phyloP scores from a whole-genome alignment of 2,113 vertebrate genomes.

The Apteryx mantelli region DNA sequence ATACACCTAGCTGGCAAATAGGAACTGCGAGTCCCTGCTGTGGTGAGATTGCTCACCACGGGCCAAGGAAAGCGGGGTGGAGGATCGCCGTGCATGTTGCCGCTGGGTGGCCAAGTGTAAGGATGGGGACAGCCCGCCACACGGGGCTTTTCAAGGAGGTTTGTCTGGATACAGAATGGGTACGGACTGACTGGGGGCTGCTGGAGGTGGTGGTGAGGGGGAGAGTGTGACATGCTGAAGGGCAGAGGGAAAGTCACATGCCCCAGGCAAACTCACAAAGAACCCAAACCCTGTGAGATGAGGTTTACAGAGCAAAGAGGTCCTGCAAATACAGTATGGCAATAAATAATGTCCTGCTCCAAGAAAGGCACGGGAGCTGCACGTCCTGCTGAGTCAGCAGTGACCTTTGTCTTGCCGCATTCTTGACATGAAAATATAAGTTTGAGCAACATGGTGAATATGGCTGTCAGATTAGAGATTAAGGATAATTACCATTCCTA shows the following conservation, averaged over 20 bases:
- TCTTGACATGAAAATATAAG: not conserved
- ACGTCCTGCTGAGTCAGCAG: not conserved
- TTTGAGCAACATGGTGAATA: not conserved
- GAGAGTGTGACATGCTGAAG: fast-evolving
- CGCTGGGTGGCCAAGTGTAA: not conserved
- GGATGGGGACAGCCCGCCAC: fast-evolving
- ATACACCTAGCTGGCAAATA: fast-evolving
- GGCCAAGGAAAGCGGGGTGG: not conserved
- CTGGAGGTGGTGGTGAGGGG: fast-evolving
- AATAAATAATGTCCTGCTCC: not conserved
- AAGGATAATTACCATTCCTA: not conserved
- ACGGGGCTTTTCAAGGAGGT: fast-evolving
- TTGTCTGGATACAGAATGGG: not conserved
- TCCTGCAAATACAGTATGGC: not conserved
- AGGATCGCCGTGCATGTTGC: not conserved
- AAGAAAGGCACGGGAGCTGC: not conserved
- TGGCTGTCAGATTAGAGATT: not conserved
- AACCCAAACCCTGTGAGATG: not conserved
- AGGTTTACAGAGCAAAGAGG: not conserved
- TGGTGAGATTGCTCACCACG: not conserved
- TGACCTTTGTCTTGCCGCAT: not conserved
- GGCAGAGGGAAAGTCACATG: fast-evolving
- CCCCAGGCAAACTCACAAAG: not conserved
- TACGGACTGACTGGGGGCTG: fast-evolving
- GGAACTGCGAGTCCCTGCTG: fast-evolving